Evolutionary conservation across 2,888 invertebrate genomes (phyloP).

Genomic region (Nomada fabriciana): DNA sequence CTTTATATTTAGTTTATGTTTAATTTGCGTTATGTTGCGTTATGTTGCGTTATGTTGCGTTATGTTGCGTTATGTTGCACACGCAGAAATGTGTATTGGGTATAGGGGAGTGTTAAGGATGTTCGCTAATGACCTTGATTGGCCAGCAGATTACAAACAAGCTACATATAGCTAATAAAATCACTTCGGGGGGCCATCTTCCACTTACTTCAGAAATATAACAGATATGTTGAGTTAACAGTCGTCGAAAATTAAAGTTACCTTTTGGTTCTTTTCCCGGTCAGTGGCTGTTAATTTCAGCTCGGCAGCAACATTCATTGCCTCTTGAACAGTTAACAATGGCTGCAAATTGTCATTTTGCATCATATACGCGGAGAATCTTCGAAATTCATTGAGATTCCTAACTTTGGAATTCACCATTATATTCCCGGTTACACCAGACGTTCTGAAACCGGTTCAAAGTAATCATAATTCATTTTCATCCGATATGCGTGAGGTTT

Average conservation of each 20-base stretch:
- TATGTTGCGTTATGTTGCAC: too few species aligned
- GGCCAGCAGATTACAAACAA: neutral
- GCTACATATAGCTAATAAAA: neutral
- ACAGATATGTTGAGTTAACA: too few species aligned
- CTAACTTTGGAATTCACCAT: conserved; percentile 90
- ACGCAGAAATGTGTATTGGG: too few species aligned
- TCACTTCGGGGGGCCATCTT: neutral
- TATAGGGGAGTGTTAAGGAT: neutral
- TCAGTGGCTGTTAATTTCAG: conserved; percentile 91
- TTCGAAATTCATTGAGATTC: conserved; percentile 87
- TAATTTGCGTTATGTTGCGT: too few species aligned
- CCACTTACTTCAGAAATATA: neutral
- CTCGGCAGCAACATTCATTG: conserved; percentile 94
- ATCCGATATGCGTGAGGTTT: neutral
- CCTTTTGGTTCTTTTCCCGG: conserved; percentile 88
- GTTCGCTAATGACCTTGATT: neutral
- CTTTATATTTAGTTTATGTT: too few species aligned
- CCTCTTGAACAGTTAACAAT: conserved; percentile 93
- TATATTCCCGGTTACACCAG: conserved; percentile 88
- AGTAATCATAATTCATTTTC: neutral
- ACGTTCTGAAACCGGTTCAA: conserved; percentile 59
- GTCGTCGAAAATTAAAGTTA: conserved; percentile 77
- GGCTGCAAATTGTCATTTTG: conserved; percentile 94
- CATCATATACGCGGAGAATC: conserved; percentile 91
- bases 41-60: too few species aligned